Conservation (phyloP, 1,140 invertebrate species). For the Saxidomus purpurata region DNA sequence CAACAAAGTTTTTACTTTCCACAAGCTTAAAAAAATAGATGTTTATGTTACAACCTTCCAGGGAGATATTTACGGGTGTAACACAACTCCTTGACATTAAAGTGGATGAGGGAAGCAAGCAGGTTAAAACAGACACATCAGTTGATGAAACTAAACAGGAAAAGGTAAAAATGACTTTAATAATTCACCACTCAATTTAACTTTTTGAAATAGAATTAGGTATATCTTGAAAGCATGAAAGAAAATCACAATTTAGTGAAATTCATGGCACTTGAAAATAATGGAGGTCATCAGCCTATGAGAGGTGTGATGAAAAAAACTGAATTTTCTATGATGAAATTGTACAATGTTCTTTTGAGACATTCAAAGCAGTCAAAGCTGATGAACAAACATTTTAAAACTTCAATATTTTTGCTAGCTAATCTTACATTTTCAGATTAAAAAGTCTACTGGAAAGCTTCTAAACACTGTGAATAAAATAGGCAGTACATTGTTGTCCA, state of each 20-base stretch:
- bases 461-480: conserved; percentile 19
- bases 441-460: conserved; percentile 18
- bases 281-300: too few relatives aligned
- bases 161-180: not conserved
- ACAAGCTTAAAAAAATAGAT: too few relatives aligned
- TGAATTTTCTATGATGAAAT: too few relatives aligned
- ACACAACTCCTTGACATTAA: conserved; percentile 36
- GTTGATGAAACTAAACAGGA: not conserved
- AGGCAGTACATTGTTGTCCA: not conserved
- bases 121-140: not conserved
- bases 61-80: conserved; percentile 32
- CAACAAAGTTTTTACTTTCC: too few relatives aligned
- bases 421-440: conserved; percentile 30
- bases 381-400: too few relatives aligned
- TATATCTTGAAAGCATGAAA: not conserved
- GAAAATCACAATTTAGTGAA: not conserved
- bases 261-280: too few relatives aligned
- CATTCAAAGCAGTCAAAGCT: too few relatives aligned
- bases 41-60: not conserved
- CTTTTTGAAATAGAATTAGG: not conserved
- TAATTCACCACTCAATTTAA: not conserved
- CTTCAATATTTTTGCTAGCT: too few relatives aligned
- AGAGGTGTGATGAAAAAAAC: too few relatives aligned
- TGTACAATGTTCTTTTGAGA: too few relatives aligned
- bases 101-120: not conserved